These are phyloP conservation scores for Brachionus rubens DNA, from an alignment of 1,140 invertebrate species.

Conservation along the genomic window DNA sequence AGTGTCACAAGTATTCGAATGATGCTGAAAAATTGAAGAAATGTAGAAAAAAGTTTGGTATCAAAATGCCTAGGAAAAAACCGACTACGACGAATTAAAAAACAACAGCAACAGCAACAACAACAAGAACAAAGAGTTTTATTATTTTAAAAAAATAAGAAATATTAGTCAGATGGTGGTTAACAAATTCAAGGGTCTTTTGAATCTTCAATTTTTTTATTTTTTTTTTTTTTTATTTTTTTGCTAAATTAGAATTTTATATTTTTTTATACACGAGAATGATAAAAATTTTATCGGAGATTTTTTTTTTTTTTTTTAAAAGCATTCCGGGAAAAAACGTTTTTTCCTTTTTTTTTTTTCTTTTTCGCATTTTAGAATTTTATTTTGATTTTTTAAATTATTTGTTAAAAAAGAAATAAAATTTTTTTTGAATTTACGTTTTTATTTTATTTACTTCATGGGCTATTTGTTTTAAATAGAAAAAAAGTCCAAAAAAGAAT, in stretches of 20 bases:
- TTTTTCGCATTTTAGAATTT: background rate
- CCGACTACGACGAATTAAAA: no score
- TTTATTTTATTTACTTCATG: no score
- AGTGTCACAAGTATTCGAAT: conserved; percentile 12
- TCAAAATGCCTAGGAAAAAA: conserved; percentile 8
- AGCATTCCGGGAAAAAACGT: conserved; percentile 11
- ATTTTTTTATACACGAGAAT: background rate
- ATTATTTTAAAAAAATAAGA: no score
- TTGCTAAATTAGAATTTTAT: background rate
- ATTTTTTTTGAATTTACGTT: no score
- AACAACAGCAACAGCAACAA: no score
- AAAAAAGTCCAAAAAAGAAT: no score
- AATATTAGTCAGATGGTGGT: conserved; percentile 29
- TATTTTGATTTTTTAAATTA: no score
- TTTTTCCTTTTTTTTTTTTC: background rate
- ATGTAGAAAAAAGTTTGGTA: conserved; percentile 1
- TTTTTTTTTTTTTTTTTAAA: background rate
- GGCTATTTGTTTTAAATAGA: no score
- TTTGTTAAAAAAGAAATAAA: no score
- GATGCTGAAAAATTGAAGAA: conserved; percentile 11
- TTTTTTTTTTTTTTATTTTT: background rate
- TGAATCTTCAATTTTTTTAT: conserved; percentile 3
- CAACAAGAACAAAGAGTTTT: no score
- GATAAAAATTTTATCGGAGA: background rate
- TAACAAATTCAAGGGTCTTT: conserved; percentile 33